Evolutionary conservation across 2,888 invertebrate species (phyloP), one percentile per base, ranked within the genome.

Genomic region (Ochlodes sylvanus): DNA sequence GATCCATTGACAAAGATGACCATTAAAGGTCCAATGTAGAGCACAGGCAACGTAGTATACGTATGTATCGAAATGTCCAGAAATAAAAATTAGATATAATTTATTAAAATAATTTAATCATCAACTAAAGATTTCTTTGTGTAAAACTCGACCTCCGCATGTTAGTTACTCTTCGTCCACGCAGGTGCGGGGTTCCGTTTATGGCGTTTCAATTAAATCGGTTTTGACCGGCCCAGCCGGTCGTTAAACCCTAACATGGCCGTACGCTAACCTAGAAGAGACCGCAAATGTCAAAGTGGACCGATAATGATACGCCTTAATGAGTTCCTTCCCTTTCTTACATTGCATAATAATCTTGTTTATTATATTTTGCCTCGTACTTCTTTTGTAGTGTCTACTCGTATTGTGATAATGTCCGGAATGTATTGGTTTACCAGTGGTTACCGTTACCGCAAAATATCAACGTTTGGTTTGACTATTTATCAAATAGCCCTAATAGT

Each of bases 171-270:
- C 65, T 52, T 61, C n/a, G 21, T 34, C 21, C 15, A 69, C 73
- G 83, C 86, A 87, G 88, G 88, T 87, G 87, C 80, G 79, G 76
- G 75, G 63, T 74, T 76, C 85, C 83, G 77, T 86, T 88, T 89
- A 89, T 87, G 87, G 89, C 75, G 83, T 80, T 88, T 86, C 88
- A 89, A 90, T 90, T 90, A 90, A 90, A 87, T 89, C 84, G 83
- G 86, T 83, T 87, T 86, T 89, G 87, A 86, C 83, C 86, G 86
- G 84, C 72, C 80, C 72, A 75, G 77, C 71, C 79, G 82, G 82
- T 83, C 82, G 75, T 80, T 83, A 80, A 81, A 79, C 81, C 76
- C 76, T 68, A 66, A 73, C 77, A 71, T 64, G 68, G 77, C 73
- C 70, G 65, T 69, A 75, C 63, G 71, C 63, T 69, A 70, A 66